Evolutionary conservation across 2,888 invertebrate species (phyloP), one percentile per base, ranked within the genome.

Genomic region (Allolobophora icterica): DNA sequence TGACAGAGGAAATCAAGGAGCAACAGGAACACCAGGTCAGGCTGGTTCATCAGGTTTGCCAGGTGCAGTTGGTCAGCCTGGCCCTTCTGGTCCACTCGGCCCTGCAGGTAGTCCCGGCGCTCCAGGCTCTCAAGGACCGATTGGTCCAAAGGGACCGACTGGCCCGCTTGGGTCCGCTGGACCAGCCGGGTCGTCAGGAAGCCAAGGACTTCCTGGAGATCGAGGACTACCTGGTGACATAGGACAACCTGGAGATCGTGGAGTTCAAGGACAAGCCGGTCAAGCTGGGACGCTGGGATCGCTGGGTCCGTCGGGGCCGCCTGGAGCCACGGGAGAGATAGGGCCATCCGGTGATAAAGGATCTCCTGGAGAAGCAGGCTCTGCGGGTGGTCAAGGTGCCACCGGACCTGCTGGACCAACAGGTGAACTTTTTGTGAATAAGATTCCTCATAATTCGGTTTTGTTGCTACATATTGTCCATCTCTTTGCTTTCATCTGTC

Each of bases 131-230:
- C 52, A 40, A 35, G 91, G 91, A 87, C n/a, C 58, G n/a, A 17
- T 42, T 38, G 91, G 91, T 0, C 34, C 90, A 17, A 42, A 83
- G 21, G 91, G 91, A 24, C 38, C 34, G 30, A 91, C 35, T 24
- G 92, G 92, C 33, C 90, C 89, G 45, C 89, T 89, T 89, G 92
- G 92, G 33, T 90, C 89, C 34, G 38, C 33, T 24, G 92, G 92
- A 71, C 71, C 84, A 33, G 90, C 87, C 34, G 92, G 92, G 19
- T 34, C 71, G 30, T 58, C 83, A 83, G 92, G 92, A 52, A 42
- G 24, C n/a, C 58, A 24, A 89, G 92, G 92, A 90, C n/a, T 33
- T 30, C 38, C 91, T 24, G 92, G 92, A 11, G 33, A n/a, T 21
- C 89, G 38, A 34, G 92, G 92, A 89, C 34, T 42, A 6, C 34